Evolutionary conservation across 2,113 vertebrate species (phyloP).

Genomic region (Zeus faber): DNA sequence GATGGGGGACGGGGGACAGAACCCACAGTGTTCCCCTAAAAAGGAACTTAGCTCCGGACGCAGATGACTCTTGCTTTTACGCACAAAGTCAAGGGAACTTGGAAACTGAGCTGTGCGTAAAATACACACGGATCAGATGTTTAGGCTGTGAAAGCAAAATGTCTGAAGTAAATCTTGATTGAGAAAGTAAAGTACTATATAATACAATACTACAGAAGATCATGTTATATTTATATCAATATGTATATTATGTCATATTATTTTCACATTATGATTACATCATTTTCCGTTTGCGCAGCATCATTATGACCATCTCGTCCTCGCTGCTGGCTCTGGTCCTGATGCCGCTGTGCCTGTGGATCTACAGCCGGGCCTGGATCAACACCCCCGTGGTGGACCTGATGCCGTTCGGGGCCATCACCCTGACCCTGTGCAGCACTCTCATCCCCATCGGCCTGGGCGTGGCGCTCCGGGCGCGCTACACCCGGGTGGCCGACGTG

Average conservation of each 20-base stretch:
- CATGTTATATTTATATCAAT: no score
- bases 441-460: constrained; percentile 91
- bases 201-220: no score
- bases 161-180: no score
- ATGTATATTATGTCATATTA: no score
- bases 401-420: constrained; percentile 89
- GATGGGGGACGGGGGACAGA: not conserved
- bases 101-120: no score
- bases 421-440: constrained; percentile 91
- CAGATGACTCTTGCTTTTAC: no score
- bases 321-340: constrained; percentile 89
- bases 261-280: no score
- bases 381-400: constrained; percentile 89
- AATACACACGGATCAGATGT: no score
- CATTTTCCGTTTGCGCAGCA: constrained; percentile 72
- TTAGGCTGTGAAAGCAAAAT: no score
- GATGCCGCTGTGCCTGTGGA: constrained; percentile 95
- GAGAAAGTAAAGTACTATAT: no score
- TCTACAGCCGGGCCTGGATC: constrained; percentile 96
- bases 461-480: constrained; percentile 83
- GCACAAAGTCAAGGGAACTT: no score
- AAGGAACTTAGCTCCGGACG: no score
- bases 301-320: constrained; percentile 98
- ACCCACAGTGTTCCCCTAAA: not conserved
- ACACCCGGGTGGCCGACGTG: constrained; percentile 82